Evolutionary conservation across 2,797 vertebrate genomes (phyloP).

Genomic region (Leptoclinus maculatus): DNA sequence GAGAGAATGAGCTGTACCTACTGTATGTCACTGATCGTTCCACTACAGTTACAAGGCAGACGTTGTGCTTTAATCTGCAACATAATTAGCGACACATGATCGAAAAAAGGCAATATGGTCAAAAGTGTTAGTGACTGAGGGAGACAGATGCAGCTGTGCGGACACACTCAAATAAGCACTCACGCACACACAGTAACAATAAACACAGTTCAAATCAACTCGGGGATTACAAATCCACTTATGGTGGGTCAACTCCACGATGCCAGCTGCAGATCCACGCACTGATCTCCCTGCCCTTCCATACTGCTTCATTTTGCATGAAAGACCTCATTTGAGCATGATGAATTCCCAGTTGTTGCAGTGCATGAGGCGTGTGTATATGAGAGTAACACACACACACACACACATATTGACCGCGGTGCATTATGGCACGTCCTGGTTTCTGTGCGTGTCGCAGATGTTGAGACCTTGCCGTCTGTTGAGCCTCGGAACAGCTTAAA

Average conservation of each 20-base stretch:
- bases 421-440: not conserved
- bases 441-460: constrained; percentile 26
- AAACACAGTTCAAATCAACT: constrained; percentile 81
- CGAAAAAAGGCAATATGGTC: constrained; percentile 50
- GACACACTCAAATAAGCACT: constrained; percentile 49
- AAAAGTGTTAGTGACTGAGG: constrained; percentile 49
- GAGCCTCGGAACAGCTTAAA: not conserved
- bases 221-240: constrained; percentile 83
- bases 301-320: constrained; percentile 50
- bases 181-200: constrained; percentile 60
- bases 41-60: constrained; percentile 27
- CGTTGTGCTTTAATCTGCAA: constrained; percentile 17
- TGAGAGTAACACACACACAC: constrained; percentile 14
- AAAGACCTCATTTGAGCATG: constrained; percentile 40
- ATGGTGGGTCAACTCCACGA: constrained; percentile 73
- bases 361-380: constrained; percentile 7
- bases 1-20: constrained; percentile 28
- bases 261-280: constrained; percentile 74
- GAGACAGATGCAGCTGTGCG: constrained; percentile 72
- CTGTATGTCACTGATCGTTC: constrained; percentile 32
- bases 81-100: constrained; percentile 54
- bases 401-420: not conserved
- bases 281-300: constrained; percentile 60
- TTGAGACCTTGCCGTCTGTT: constrained; percentile 19
- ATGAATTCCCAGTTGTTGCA: constrained; percentile 44